Base-by-base conservation (phyloP, 2,888 invertebrate genomes). In the Unio delphinus region DNA sequence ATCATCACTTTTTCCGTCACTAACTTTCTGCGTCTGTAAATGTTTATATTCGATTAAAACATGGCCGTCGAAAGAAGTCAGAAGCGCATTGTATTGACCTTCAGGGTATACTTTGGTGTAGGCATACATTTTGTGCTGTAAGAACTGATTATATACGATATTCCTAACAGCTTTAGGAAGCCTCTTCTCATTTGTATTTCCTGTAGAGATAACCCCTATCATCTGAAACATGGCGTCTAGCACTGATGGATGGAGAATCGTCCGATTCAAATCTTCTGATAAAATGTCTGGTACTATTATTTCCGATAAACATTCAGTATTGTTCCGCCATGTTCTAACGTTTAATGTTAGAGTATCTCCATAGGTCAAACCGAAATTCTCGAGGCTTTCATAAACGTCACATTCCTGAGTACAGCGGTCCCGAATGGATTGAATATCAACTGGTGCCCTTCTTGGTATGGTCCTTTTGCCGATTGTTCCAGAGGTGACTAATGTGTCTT, bases 191-290 rank as follows among this genome's bases (percentile, higher is more conserved):
- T 73, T 73, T 55, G 64, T 68, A 17, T 67, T 66, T 17, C 64
- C 61, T 3, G 72, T 61, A 68, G 71, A 74, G 28, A 78, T 30
- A 23, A 75, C 75, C 7, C 72, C 80, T 30, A 79, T 73, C 15
- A 78, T 75, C 64, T 83, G 83, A 58, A 80, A 73, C 69, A 80
- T 74, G 23, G 76, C 76, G 69, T 81, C 83, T n/a, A 81, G 67
- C 7, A 81, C 67, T 20, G 78, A 73, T 17, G 83, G 83, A 65
- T 83, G 83, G 18, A 83, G 62, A 54, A 73, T 68, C 26, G 78
- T 80, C 23, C 68, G 62, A 11, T 69, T 56, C 26, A 75, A 55
- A 61, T 81, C 76, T 20, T 67, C 65, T 55, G 68, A 67, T 26
- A 80, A 65, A 17, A 63, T 64, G 8, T 74, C 72, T 34, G 76